Conservation (phyloP, 2,113 vertebrate genomes). For the Perognathus longimembris region DNA sequence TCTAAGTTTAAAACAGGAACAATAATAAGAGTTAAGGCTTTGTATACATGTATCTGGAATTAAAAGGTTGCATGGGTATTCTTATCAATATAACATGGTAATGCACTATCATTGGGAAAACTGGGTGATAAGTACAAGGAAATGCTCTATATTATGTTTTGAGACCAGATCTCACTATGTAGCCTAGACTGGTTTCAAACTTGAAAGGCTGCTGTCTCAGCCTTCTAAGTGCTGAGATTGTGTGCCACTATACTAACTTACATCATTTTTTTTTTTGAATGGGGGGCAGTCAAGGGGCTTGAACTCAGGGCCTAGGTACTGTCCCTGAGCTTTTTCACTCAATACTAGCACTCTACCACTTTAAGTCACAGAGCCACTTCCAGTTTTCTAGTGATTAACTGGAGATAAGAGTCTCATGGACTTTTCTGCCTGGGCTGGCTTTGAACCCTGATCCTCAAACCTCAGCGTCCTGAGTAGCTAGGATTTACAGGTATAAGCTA, state of each 20-base stretch:
- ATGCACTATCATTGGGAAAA: neutral
- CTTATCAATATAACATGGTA: neutral
- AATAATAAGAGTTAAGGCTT: neutral
- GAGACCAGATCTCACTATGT: neutral
- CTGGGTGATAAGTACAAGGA: neutral
- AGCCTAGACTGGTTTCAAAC: neutral
- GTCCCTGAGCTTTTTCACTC: too few relatives aligned
- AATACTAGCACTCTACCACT: too few relatives aligned
- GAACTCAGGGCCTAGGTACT: too few relatives aligned
- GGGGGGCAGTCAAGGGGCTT: too few relatives aligned
- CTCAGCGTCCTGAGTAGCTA: too few relatives aligned
- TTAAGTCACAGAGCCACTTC: too few relatives aligned
- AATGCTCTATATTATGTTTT: neutral
- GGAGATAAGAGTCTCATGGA: too few relatives aligned
- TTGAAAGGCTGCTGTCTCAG: neutral
- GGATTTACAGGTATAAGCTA: too few relatives aligned
- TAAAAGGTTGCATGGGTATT: neutral
- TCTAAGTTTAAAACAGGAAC: conserved; percentile 1
- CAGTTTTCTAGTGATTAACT: too few relatives aligned
- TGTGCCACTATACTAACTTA: neutral
- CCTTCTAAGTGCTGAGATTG: neutral
- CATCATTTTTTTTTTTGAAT: neutral
- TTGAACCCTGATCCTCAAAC: too few relatives aligned
- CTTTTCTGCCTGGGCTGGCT: too few relatives aligned
- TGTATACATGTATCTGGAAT: neutral